Evolutionary conservation across 1,140 invertebrate species (phyloP).

Genomic region (Chironomus tepperi): DNA sequence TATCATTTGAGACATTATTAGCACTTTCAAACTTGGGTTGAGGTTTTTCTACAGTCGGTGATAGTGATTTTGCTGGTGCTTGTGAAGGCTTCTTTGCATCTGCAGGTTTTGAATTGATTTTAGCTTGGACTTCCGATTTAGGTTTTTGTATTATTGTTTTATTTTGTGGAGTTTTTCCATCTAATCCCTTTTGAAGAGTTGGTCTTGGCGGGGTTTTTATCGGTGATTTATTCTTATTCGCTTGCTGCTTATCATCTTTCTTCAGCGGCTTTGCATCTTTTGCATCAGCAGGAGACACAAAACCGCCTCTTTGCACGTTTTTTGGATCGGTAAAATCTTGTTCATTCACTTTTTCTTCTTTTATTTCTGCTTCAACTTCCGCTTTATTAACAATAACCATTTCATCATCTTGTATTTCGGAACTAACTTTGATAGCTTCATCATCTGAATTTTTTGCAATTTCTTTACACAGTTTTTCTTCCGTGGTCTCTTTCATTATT

Average conservation of each 20-base stretch:
- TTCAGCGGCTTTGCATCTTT: conserved; percentile 1
- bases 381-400: background rate
- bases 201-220: background rate
- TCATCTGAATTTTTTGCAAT: too few relatives aligned
- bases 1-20: background rate
- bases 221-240: background rate
- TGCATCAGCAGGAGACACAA: background rate
- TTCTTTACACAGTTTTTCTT: background rate
- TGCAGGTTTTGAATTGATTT: background rate
- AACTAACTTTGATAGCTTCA: too few relatives aligned
- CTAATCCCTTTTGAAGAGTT: background rate
- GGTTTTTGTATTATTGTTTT: background rate
- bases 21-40: background rate
- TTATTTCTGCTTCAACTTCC: conserved; percentile 2
- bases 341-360: background rate
- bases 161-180: background rate
- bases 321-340: conserved; percentile 1
- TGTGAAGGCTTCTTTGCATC: background rate
- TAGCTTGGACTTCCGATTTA: background rate
- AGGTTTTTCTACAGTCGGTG: background rate
- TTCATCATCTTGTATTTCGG: background rate
- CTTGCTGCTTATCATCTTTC: background rate
- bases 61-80: background rate
- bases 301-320: conserved; percentile 18
- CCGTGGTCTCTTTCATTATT: background rate